A percentile compares a stretch with the other conserved stretches of the same genome.
Conservation (phyloP, 2,797 vertebrate species). For the Heterohyrax brucei region DNA sequence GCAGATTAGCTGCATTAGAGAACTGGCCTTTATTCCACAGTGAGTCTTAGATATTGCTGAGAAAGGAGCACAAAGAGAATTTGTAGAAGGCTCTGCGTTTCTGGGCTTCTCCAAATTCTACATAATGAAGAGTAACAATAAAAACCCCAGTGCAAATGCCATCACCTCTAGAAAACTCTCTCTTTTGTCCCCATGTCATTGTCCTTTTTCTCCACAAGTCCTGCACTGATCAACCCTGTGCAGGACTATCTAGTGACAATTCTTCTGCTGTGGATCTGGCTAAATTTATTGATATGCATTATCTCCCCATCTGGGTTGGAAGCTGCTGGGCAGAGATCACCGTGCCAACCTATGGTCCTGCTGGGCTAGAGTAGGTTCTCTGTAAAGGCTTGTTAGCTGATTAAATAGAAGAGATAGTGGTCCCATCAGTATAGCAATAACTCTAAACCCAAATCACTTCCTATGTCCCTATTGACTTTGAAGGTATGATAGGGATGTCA, state of each 20-base stretch:
- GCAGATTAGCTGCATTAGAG: neutral
- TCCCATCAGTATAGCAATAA: neutral
- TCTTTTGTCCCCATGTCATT: neutral
- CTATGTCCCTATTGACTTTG: neutral
- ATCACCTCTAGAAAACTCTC: neutral
- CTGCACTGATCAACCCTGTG: fast-evolving
- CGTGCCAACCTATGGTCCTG: neutral
- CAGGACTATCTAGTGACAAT: neutral
- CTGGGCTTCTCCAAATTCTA: neutral
- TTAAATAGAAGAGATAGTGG: neutral
- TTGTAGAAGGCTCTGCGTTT: neutral
- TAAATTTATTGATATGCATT: neutral
- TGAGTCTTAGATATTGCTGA: neutral
- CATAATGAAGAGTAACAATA: neutral
- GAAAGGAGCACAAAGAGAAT: neutral
- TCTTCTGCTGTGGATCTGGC: neutral
- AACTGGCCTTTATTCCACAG: neutral
- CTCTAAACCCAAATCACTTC: neutral
- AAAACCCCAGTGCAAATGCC: neutral
- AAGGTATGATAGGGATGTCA: neutral
- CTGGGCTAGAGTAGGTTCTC: neutral
- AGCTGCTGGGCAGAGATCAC: neutral
- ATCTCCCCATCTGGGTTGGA: neutral
- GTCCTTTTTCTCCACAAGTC: neutral
- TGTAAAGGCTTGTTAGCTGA: neutral